Base-by-base conservation (phyloP, 2,113 vertebrate species). In the Sus scrofa region DNA sequence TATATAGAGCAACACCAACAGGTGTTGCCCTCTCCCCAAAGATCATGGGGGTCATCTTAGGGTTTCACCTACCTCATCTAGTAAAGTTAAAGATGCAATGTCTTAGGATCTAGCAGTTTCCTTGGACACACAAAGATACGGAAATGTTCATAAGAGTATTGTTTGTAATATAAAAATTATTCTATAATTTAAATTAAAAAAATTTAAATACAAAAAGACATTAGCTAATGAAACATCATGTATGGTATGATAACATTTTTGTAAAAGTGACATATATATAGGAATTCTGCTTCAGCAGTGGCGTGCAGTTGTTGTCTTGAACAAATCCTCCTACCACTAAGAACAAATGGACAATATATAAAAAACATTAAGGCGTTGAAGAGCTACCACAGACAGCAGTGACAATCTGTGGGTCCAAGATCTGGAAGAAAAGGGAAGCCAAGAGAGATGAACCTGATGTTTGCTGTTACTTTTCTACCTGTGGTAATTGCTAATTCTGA, bases 161-260 rank as follows among this genome's bases (percentile, higher is more conserved):
- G 7, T 77, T 92, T 88, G 5, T 87, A 52, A 87, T 44, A 84
- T n/a, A n/a, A n/a, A n/a, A n/a, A 90, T 8, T 91, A 9, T 89
- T 84, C 19, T 81, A 65, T 52, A 94, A 52, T 73, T 95, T 58
- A 58, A 58, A 58, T n/a, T 58, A 37, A 4, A 79, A 58, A n/a
- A 4, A 0, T 7, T 79, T 79, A 37, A 95, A 84, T 81, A 91
- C 37, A 94, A 71, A 95, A 71, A 75, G 13, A 68, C 50, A 86
- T 73, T 90, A 92, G 73, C 13, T 68, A 93, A 79, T 70, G 81
- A 96, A 94, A 81, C 11, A 93, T 3, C 3, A 65, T 7, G 24
- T 73, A 63, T 71, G 20, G 15, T 75, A 79, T 78, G n/a, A 77
- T 58, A 94, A 93, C 18, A 85, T 70, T 96, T 96, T 96, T 68